A percentile compares a stretch with the other conserved stretches of the same genome.
phyloP scores from a whole-genome alignment of 2,113 vertebrate species.

The Plestiodon gilberti region DNA sequence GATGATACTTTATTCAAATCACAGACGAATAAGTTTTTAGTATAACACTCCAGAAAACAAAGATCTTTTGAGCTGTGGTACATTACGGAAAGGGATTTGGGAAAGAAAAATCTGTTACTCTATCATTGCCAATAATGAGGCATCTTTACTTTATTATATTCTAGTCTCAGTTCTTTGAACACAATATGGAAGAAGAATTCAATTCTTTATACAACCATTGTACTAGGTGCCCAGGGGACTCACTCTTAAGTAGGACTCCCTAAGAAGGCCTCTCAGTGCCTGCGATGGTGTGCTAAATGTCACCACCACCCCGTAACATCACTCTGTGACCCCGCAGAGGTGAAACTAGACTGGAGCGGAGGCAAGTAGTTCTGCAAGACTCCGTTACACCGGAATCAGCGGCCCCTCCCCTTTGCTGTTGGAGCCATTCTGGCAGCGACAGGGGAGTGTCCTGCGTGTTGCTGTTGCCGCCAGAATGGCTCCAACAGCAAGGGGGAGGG shows the following conservation, averaged over 20 bases:
- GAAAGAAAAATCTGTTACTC: not conserved
- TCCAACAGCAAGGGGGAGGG: too few relatives aligned
- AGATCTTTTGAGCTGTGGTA: constrained; percentile 54
- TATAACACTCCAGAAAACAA: constrained; percentile 54
- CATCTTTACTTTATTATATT: constrained; percentile 42
- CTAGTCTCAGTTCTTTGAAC: constrained; percentile 36
- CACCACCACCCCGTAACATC: not conserved
- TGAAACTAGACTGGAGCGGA: too few relatives aligned
- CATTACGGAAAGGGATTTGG: constrained; percentile 32
- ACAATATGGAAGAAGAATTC: constrained; percentile 1
- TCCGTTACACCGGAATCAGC: too few relatives aligned
- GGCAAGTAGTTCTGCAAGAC: not conserved
- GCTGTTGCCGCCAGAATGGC: too few relatives aligned
- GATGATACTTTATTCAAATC: constrained; percentile 71
- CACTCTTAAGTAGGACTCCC: not conserved
- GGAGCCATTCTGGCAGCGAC: too few relatives aligned
- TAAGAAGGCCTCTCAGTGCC: too few relatives aligned
- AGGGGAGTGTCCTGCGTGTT: too few relatives aligned
- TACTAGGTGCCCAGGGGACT: not conserved
- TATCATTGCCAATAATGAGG: constrained; percentile 40
- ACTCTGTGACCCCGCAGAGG: accelerated
- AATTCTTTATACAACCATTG: constrained; percentile 25
- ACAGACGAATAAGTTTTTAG: constrained; percentile 68
- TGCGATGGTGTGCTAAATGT: too few relatives aligned
- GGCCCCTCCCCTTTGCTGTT: too few relatives aligned